phyloP scores from a whole-genome alignment of 2,888 invertebrate genomes.

The Chaitophorus viminalis region DNA sequence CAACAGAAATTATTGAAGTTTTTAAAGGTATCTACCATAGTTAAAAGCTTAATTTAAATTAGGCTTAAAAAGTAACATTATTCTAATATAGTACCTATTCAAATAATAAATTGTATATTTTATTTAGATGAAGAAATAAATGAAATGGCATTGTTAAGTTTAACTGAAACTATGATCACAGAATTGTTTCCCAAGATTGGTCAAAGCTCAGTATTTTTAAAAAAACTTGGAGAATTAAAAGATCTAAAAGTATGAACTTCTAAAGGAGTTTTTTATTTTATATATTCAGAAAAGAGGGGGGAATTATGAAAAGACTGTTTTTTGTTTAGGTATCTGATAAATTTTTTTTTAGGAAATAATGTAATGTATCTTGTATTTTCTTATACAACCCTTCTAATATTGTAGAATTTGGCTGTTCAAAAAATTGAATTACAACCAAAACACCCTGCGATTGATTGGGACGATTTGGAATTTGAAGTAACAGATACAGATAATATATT shows the following conservation, averaged over 20 bases:
- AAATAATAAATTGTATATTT: slow-evolving; percentile 9
- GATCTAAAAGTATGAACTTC: not conserved
- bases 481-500: not conserved
- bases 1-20: not conserved
- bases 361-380: not conserved
- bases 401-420: not conserved
- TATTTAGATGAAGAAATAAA: slow-evolving; percentile 20
- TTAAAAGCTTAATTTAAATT: no score
- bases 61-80: no score
- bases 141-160: not conserved
- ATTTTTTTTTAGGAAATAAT: slow-evolving; percentile 6
- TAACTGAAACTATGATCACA: not conserved
- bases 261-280: no score
- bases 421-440: slow-evolving; percentile 3
- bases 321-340: not conserved
- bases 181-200: no score
- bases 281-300: no score
- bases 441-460: slow-evolving; percentile 5
- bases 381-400: not conserved
- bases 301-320: no score
- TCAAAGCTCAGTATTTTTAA: not conserved
- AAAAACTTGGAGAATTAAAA: not conserved
- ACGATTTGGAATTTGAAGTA: not conserved
- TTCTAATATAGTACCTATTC: not conserved
- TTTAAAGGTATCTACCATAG: no score